phyloP scores from a whole-genome alignment of 2,113 vertebrate species.

The Macaca nemestrina region DNA sequence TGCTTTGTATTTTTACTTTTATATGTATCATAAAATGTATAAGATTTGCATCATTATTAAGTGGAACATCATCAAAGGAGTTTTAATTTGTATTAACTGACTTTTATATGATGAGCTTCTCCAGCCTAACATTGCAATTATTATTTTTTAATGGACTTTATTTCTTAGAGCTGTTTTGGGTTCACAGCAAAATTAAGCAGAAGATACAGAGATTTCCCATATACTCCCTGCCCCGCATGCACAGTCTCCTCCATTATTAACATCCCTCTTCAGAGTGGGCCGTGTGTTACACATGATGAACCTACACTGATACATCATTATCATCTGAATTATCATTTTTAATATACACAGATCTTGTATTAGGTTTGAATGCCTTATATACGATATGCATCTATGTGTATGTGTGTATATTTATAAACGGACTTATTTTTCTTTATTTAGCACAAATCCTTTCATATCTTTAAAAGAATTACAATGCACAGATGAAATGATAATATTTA shows the following conservation, averaged over 20 bases:
- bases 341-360: background rate
- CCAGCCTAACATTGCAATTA: background rate
- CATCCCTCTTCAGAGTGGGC: background rate
- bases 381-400: background rate
- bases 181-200: background rate
- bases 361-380: background rate
- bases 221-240: rapidly evolving
- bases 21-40: background rate
- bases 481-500: background rate
- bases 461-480: background rate
- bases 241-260: background rate
- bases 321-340: background rate
- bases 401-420: background rate
- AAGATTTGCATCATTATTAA: background rate
- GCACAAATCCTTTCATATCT: background rate
- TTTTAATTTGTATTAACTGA: background rate
- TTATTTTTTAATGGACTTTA: background rate
- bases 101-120: background rate
- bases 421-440: background rate
- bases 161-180: background rate
- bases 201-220: background rate
- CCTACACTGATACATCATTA: background rate
- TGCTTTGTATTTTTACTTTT: background rate
- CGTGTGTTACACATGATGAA: background rate
- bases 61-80: background rate